Evolutionary conservation across 2,888 invertebrate species (phyloP), one percentile per base, ranked within the genome.

Genomic region (Bhutanitis thaidina): DNA sequence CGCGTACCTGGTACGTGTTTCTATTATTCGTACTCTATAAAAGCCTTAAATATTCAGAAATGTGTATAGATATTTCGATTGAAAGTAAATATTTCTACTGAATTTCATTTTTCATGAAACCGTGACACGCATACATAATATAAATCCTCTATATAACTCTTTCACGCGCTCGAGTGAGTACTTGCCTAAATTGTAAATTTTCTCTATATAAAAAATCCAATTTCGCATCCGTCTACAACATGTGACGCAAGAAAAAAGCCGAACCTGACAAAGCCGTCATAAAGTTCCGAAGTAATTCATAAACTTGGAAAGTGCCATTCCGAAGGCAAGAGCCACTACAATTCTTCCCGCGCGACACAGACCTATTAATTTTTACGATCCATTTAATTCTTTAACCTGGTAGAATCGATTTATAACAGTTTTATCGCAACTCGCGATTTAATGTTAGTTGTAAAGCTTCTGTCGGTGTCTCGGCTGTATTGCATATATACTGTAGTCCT

Each of bases 361-460:
- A 68, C 75, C 86, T 84, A 86, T 87, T 86, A 85, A 84, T 86
- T 86, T 85, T 88, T 85, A 87, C 83, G 80, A 77, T 62, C 82
- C 84, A 87, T 87, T 87, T 83, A 83, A 80, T 83, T 83, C 84
- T 80, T 83, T 79, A 85, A 85, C 82, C 78, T 83, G 81, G 75
- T 72, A 75, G 82, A 83, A 84, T 86, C 83, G 80, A 87, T 87
- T 83, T 86, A 82, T 82, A 80, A 78, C 80, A 77, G 74, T 82
- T 82, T 81, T 80, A 83, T 77, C 70, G 76, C 58, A 66, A 63
- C 68, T 61, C 54, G 71, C 73, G 74, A 80, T 83, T 85, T 78
- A 80, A 78, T 72, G 71, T 63, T 60, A 61, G 72, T 65, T 76
- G 73, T 82, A 80, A 80, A 82, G 76, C 80, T 80, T 76, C 82